Percentiles rank a stretch among this genome's conserved stretches.
Conservation (phyloP, 2,888 invertebrate species). For the Cyrtodaria siliqua region DNA sequence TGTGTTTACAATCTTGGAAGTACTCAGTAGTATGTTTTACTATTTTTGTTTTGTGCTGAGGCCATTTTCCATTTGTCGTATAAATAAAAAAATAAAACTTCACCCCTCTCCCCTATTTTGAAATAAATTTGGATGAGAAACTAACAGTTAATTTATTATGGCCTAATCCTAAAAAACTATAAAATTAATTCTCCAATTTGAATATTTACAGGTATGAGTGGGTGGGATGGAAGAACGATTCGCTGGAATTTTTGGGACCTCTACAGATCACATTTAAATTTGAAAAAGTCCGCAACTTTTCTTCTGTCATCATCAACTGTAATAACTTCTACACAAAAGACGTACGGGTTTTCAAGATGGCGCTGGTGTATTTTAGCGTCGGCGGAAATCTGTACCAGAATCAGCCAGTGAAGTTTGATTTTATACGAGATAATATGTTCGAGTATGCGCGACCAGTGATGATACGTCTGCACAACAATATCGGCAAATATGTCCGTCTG, state of each 20-base stretch:
- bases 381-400: constrained; percentile 93
- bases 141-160: no score
- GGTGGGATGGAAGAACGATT: constrained; percentile 93
- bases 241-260: constrained; percentile 89
- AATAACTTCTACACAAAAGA: constrained; percentile 95
- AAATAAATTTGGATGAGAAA: no score
- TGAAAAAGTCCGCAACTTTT: constrained; percentile 95
- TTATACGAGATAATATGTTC: constrained; percentile 92
- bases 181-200: background rate
- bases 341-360: constrained; percentile 94
- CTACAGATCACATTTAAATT: constrained; percentile 94
- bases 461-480: constrained; percentile 92
- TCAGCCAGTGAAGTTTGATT: constrained; percentile 89
- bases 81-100: no score
- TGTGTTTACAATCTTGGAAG: no score
- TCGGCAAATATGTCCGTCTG: constrained; percentile 93
- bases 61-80: no score
- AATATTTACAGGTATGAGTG: constrained; percentile 89
- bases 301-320: constrained; percentile 92
- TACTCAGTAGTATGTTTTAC: no score
- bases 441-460: constrained; percentile 93
- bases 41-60: no score
- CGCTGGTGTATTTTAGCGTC: constrained; percentile 91
- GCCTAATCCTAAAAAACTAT: no score
- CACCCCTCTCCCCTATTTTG: no score